A percentile compares a stretch with the other conserved stretches of the same genome.
phyloP scores from a whole-genome alignment of 1,140 invertebrate genomes.

The Amphibalanus amphitrite region DNA sequence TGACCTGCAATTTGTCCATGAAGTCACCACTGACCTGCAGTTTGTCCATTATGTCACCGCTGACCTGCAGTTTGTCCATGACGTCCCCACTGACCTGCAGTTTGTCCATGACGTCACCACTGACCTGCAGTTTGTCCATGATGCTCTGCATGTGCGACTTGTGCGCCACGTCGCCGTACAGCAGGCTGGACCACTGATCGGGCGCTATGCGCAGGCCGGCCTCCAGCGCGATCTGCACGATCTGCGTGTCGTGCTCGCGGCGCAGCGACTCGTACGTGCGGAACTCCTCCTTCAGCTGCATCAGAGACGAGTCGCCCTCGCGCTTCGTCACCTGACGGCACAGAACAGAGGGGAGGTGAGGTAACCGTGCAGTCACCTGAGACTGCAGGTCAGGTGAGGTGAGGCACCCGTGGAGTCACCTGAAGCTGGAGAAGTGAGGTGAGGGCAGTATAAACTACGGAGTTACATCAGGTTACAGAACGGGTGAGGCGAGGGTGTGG shows the following conservation, averaged over 20 bases:
- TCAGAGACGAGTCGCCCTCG: conserved; percentile 90
- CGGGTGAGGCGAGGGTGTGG: no score
- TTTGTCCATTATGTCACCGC: no score
- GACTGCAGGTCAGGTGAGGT: no score
- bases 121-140: conserved; percentile 41
- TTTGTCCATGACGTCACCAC: conserved; percentile 3
- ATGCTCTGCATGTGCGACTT: conserved; percentile 99
- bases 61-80: no score
- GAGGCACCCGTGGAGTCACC: no score
- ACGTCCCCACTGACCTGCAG: no score
- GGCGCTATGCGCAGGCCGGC: conserved; percentile 90
- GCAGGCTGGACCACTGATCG: conserved; percentile 91
- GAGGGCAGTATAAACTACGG: no score
- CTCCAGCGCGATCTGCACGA: conserved; percentile 93
- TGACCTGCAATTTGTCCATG: conserved; percentile 32
- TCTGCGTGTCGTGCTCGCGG: conserved; percentile 94
- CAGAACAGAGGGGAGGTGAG: conserved; percentile 6
- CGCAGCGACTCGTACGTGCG: conserved; percentile 81
- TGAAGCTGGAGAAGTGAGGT: no score
- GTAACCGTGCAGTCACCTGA: no score
- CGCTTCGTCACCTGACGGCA: conserved; percentile 70
- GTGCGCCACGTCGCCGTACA: conserved; percentile 87
- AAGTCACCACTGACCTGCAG: no score
- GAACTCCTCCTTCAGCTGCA: conserved; percentile 97
- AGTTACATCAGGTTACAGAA: no score